These are phyloP conservation scores for Laothoe populi DNA, from an alignment of 2,888 invertebrate species.

Conservation along the genomic window DNA sequence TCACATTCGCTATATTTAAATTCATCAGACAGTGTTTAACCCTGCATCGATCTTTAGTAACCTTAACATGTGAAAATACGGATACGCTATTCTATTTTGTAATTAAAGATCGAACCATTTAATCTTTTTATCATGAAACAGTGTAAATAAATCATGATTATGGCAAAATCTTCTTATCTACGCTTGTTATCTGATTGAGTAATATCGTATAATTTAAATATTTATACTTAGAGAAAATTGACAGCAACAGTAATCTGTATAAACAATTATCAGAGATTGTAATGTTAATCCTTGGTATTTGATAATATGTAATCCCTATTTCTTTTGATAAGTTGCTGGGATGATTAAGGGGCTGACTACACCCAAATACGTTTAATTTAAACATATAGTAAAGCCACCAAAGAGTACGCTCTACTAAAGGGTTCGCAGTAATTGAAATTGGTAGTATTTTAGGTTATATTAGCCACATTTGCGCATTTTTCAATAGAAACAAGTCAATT, in stretches of 20 bases:
- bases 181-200: slow-evolving; percentile 5
- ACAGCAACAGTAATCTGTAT: slow-evolving; percentile 14
- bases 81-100: neutral
- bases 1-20: neutral
- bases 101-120: neutral
- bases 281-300: neutral
- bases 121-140: neutral
- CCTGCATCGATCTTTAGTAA: neutral
- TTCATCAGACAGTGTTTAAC: neutral
- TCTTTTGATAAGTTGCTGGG: slow-evolving; percentile 3
- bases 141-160: neutral
- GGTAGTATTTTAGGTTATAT: too few relatives aligned
- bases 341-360: neutral
- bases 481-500: too few relatives aligned
- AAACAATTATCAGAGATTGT: slow-evolving; percentile 2
- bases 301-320: slow-evolving; percentile 6
- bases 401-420: too few relatives aligned
- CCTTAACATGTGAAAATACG: neutral
- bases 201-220: slow-evolving; percentile 9
- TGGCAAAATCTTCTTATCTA: neutral
- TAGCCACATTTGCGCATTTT: too few relatives aligned
- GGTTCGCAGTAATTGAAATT: too few relatives aligned
- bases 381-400: too few relatives aligned
- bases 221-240: neutral
- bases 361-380: neutral